Base-by-base conservation (phyloP, 92 coral and sea anemone genomes). In the Epizoanthus stellaris region DNA sequence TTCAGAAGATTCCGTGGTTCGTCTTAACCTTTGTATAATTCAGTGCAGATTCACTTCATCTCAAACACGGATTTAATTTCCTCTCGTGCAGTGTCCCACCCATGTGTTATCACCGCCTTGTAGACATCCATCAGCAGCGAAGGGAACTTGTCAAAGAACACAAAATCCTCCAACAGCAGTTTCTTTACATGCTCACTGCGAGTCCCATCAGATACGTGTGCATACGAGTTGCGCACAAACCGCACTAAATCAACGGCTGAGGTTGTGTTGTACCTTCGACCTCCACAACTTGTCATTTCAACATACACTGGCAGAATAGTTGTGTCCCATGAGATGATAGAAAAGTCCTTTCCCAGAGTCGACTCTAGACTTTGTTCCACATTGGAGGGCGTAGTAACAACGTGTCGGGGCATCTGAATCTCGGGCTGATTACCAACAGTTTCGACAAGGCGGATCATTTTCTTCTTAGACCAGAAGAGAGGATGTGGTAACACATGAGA, bases 381-480 rank as follows among this genome's bases (percentile, higher is more conserved):
- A 38, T 5, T 43, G 21, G 81, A 84, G 57, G 56, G 56, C 56
- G 56, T 52, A 13, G 56, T 52, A 9, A 52, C 56, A 9, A 52
- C 56, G 56, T 57, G 67, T 6, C 82, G 54, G 39, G 42, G 75
- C 25, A 7, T 19, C 39, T 15, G 34, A 76, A 88, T 61, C 52
- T 84, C 91, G 80, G 85, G 82, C 38, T 85, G 92, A 65, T 89
- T 86, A 0, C 76, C 90, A 61, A 90, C 88, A 21, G 90, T 90
- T 15, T 9, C 34, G 3, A 90, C 71, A 45, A 90, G 40, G 7
- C 71, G 79, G 17, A 56, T 57, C 74, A 82, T 90, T 62, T 87
- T 87, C 52, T 61, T 49, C 4, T 56, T 30, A 14, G 90, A 64
- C 90, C 93, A 90, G 75, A 86, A 90, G 13, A 90, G 53, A 4